These are phyloP conservation scores for Labeo calbasu DNA, from an alignment of 2,797 vertebrate genomes.

Conservation along the genomic window DNA sequence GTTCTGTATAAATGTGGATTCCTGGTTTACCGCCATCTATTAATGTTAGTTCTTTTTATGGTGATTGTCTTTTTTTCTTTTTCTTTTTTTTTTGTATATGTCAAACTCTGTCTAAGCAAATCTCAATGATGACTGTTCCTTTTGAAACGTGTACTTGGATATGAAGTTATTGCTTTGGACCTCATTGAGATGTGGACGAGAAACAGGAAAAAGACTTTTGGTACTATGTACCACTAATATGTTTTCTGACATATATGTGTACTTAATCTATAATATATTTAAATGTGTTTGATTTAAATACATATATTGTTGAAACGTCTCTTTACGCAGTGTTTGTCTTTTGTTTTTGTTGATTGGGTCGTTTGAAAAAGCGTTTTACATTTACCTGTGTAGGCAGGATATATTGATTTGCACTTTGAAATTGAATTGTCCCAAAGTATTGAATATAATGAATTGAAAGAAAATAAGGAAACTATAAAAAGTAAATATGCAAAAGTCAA, in stretches of 20 bases:
- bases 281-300: conserved; percentile 99
- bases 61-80: conserved; percentile 62
- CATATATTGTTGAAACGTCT: conserved; percentile 87
- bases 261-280: conserved; percentile 99
- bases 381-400: not conserved
- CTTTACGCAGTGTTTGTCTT: conserved; percentile 43
- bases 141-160: conserved; percentile 77
- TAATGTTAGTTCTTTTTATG: conserved; percentile 63
- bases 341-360: conserved; percentile 39
- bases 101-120: conserved; percentile 64
- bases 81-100: conserved; percentile 61
- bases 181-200: conserved; percentile 81
- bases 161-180: conserved; percentile 79
- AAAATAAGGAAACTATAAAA: not conserved
- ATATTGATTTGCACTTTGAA: not conserved
- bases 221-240: conserved; percentile 98
- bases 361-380: not conserved
- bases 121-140: conserved; percentile 80
- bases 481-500: not conserved
- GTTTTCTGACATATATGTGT: conserved; percentile 93
- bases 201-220: conserved; percentile 89
- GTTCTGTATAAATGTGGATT: conserved; percentile 71
- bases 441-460: not conserved
- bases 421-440: not conserved
- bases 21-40: conserved; percentile 77